Conservation (phyloP, 2,888 invertebrate species). For the Platycheirus rosarum region DNA sequence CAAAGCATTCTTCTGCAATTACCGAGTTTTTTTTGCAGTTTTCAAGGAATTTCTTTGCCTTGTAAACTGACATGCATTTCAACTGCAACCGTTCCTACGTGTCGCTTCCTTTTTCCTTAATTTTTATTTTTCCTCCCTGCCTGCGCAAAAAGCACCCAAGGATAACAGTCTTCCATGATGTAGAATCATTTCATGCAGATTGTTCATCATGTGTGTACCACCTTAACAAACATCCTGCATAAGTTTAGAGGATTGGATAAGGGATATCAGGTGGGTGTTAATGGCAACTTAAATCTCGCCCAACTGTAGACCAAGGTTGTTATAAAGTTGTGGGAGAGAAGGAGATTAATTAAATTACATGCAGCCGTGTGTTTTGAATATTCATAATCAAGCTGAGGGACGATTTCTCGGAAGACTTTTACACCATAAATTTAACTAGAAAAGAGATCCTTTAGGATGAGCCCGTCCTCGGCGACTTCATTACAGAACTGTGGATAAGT, state of each 20-base stretch:
- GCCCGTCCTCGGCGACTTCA: background rate
- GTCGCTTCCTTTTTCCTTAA: background rate
- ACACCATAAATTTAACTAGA: background rate
- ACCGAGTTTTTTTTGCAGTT: background rate
- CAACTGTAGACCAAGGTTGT: constrained; percentile 7
- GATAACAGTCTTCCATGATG: constrained; percentile 22
- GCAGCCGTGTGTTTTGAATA: constrained; percentile 36
- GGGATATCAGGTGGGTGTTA: constrained; percentile 35
- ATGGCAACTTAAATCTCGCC: constrained; percentile 45
- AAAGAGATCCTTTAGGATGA: background rate
- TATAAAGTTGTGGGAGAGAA: background rate
- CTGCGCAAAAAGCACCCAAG: background rate
- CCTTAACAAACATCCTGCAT: constrained; percentile 9
- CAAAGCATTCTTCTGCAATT: background rate
- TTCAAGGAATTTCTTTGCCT: constrained; percentile 26
- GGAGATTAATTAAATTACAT: constrained; percentile 40
- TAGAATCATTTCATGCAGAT: constrained; percentile 43
- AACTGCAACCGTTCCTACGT: constrained; percentile 37
- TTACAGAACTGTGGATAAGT: background rate
- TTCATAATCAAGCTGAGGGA: constrained; percentile 32
- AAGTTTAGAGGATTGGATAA: constrained; percentile 31
- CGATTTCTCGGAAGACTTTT: constrained; percentile 3
- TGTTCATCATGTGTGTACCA: constrained; percentile 22
- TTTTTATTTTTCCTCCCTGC: constrained; percentile 2
- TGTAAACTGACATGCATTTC: constrained; percentile 27